Conservation (phyloP, 2,797 vertebrate species). For the Microhierax caerulescens region DNA sequence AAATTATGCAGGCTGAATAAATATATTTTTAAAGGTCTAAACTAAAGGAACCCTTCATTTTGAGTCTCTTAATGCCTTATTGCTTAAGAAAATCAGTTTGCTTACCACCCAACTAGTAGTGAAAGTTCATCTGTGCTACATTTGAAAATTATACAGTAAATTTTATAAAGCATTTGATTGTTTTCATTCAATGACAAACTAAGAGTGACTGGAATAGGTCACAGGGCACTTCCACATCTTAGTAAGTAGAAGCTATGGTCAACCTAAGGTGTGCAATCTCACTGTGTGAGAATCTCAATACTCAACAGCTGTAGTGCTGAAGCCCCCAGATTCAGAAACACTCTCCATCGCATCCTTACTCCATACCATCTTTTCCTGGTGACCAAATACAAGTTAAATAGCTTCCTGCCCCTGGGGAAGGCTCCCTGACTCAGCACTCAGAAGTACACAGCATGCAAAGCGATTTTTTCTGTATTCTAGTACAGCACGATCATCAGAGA, state of each 20-base stretch:
- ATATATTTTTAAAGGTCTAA: neutral
- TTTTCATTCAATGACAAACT: neutral
- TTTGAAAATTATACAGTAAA: neutral
- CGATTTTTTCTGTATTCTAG: neutral
- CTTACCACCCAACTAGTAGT: neutral
- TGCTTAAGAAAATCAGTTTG: neutral
- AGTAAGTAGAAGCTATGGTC: neutral
- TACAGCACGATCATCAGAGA: neutral
- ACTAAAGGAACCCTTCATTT: neutral
- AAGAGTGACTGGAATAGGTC: neutral
- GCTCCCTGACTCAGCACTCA: neutral
- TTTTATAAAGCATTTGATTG: neutral
- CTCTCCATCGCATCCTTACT: neutral
- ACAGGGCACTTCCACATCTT: neutral
- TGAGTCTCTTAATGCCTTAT: neutral
- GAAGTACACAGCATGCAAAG: neutral
- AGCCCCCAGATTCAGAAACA: neutral
- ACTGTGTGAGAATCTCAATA: too few relatives aligned
- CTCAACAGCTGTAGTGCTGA: neutral
- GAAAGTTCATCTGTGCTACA: neutral
- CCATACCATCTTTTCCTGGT: neutral
- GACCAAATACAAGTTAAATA: neutral
- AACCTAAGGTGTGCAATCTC: neutral
- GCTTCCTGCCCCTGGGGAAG: neutral
- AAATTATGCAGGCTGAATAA: neutral